Base-by-base conservation (phyloP, 2,888 invertebrate species). In the Caenorhabditis drosophilae region DNA sequence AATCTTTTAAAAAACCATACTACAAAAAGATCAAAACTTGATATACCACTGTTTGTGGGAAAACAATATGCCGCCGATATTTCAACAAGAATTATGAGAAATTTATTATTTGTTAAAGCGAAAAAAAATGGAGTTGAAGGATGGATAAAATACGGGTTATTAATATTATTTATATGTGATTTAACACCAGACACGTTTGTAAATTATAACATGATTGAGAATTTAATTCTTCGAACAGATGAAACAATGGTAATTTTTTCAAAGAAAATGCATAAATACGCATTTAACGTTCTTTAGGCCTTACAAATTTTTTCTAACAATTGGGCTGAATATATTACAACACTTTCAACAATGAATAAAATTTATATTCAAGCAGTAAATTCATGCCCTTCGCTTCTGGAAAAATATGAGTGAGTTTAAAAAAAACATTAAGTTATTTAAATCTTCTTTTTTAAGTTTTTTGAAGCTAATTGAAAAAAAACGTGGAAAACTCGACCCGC, bases 61-160 rank as follows among this genome's bases (percentile, higher is more conserved):
- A 52, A 44, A 48, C 42, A 7, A 47, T 47, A 23, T 56, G 0
- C 23, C 52, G 2, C 42, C 23, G 42, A 42, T 15, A 42, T 42
- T 4, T 15, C 23, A 18, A 22, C 42, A 11, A 42, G 20, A 23
- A 23, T 42, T 23, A 12, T 42, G 7, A 16, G 56, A 11, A 62
- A 52, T 27, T 52, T 50, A 16, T 9, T 56, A 3, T 62, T 35
- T 41, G 27, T 34, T 4, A 22, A 36, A 2, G 36, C 38, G 11
- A 18, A 31, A 6, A 36, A 40, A 27, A 25, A 48, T 22, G 62
- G 49, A 15, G 15, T 40, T 2, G 48, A 52, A n/a, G 51, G 44
- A 18, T 62, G 51, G 51, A 40, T 47, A 12, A 56, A 62, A 44
- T 62, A 53, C 27, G 62, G 40, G 16, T 9, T 49, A 11, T 34